Conservation (phyloP, 2,888 invertebrate species). For the Sphaerophoria taeniata region DNA sequence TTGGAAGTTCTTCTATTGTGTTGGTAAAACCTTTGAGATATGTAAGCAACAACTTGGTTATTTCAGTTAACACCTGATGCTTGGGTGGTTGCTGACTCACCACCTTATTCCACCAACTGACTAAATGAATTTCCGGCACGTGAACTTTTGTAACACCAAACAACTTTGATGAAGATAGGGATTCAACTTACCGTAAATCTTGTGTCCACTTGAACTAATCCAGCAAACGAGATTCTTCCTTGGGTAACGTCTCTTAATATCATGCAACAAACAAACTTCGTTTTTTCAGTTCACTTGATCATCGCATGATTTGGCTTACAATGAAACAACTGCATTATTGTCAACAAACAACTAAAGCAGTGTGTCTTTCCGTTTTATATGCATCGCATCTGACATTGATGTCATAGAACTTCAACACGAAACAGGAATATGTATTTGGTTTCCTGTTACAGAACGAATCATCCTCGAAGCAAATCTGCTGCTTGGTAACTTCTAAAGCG, state of each 20-base stretch:
- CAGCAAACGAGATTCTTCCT: not conserved
- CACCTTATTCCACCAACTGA: not conserved
- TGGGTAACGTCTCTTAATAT: conserved; percentile 59
- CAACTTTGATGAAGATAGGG: not conserved
- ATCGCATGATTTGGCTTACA: conserved; percentile 15
- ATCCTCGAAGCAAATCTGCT: conserved; percentile 30
- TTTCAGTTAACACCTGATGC: conserved; percentile 13
- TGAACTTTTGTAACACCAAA: not conserved
- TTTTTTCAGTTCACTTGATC: conserved; percentile 56
- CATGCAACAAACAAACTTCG: conserved; percentile 57
- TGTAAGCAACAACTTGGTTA: conserved; percentile 34
- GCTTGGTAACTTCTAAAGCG: conserved; percentile 50
- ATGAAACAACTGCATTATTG: not conserved
- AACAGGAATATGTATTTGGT: not conserved
- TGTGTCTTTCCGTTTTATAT: not conserved
- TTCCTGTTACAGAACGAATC: not conserved
- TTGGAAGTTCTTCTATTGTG: not conserved
- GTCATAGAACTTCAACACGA: conserved; percentile 29
- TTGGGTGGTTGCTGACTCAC: not conserved
- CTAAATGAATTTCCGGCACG: not conserved
- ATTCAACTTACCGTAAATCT: not conserved
- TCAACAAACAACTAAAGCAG: conserved; percentile 10
- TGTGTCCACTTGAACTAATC: not conserved
- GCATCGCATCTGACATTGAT: conserved; percentile 28
- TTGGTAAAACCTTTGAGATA: conserved; percentile 38